Conservation (phyloP, 2,797 vertebrate species). For the Cynodonichthys magdalenae region DNA sequence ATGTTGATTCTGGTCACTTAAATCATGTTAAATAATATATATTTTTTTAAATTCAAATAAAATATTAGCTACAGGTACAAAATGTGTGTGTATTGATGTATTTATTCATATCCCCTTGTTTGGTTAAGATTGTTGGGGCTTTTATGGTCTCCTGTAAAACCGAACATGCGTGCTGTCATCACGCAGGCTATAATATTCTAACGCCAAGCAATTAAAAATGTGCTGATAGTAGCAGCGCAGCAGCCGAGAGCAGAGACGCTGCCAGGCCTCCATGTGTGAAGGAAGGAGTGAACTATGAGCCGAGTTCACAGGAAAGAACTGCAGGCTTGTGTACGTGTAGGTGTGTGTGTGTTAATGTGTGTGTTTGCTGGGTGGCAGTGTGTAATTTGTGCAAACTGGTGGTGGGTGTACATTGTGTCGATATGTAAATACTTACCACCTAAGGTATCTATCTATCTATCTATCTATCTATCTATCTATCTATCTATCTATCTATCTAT, state of each 20-base stretch:
- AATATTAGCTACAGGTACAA: no score
- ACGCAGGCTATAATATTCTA: conserved; percentile 58
- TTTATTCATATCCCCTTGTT: conserved; percentile 16
- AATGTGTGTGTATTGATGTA: no score
- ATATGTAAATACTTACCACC: conserved; percentile 13
- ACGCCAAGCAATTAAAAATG: conserved; percentile 74
- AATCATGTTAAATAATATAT: no score
- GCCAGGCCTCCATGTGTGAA: conserved; percentile 72
- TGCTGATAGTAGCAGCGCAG: conserved; percentile 73
- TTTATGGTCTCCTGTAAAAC: conserved; percentile 70
- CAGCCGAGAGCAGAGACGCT: conserved; percentile 53
- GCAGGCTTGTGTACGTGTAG: conserved; percentile 7
- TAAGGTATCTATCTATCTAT: no score
- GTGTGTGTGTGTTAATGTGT: conserved; percentile 5
- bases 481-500: no score
- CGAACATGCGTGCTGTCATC: conserved; percentile 72
- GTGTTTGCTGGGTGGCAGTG: conserved; percentile 37
- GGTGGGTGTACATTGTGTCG: conserved; percentile 13
- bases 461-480: no score
- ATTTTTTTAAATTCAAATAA: no score
- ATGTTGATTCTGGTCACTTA: not conserved
- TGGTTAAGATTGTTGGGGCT: conserved; percentile 32
- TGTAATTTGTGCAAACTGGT: conserved; percentile 16
- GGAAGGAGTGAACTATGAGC: conserved; percentile 61
- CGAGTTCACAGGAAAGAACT: conserved; percentile 62